Conservation (phyloP, 1,140 invertebrate genomes). For the Trinorchestia longiramus region DNA sequence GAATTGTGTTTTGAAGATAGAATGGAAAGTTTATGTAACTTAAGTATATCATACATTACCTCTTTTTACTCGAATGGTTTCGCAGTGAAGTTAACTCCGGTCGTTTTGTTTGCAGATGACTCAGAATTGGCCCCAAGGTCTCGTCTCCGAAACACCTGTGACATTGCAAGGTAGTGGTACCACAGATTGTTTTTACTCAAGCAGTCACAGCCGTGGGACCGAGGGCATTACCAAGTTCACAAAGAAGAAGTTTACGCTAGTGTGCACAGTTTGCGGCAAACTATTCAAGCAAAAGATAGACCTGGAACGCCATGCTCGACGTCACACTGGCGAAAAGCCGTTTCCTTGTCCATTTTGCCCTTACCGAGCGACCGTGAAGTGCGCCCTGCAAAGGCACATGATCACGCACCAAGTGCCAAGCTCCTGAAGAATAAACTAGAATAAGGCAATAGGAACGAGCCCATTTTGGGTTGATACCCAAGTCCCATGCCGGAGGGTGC, state of each 20-base stretch:
- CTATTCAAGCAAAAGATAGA: slow-evolving; percentile 63
- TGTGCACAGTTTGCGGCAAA: slow-evolving; percentile 65
- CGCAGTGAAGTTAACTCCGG: slow-evolving; percentile 26
- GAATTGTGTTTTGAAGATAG: neutral
- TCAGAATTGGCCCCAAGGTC: slow-evolving; percentile 24
- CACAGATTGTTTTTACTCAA: neutral
- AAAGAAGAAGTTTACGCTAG: slow-evolving; percentile 46
- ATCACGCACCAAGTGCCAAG: slow-evolving; percentile 57
- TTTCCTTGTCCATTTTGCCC: slow-evolving; percentile 73
- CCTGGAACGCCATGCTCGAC: slow-evolving; percentile 67
- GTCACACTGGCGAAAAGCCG: slow-evolving; percentile 72
- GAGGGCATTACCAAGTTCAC: slow-evolving; percentile 35
- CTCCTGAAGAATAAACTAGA: neutral
- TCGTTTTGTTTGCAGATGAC: slow-evolving; percentile 44
- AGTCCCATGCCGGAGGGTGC: neutral
- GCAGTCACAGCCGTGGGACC: neutral
- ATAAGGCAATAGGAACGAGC: neutral
- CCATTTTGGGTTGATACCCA: too few relatives aligned
- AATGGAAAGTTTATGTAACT: neutral
- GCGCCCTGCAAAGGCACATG: slow-evolving; percentile 65
- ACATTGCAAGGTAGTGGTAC: neutral
- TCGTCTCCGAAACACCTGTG: neutral
- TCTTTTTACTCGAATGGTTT: neutral
- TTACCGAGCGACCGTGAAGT: slow-evolving; percentile 67
- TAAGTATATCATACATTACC: neutral